Evolutionary conservation across 2,113 vertebrate genomes (phyloP), one percentile per base, ranked within the genome.

Genomic region (Isichthys henryi): DNA sequence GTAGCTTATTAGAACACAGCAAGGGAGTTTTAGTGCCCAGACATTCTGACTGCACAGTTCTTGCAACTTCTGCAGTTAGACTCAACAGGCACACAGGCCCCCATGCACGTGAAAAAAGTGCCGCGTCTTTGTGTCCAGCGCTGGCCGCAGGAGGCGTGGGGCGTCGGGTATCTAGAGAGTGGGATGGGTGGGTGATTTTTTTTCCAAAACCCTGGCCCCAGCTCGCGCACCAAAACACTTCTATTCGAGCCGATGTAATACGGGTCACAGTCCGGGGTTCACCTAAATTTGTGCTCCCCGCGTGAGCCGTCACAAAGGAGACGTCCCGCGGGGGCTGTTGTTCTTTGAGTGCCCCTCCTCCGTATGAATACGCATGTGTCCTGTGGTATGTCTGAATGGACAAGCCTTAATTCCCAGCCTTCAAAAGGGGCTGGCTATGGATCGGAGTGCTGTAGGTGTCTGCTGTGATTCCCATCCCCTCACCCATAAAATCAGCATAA

Each of bases 401-500:
- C 90, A 62, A 91, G 88, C 86, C 82, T 84, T 27, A 90, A 48
- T 90, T 46, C 23, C 19, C 89, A 83, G 52, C 86, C 62, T 50
- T 88, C 53, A 31, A 23, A 49, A 46, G 39, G 50, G 80, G 23
- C 19, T 77, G 35, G 10, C 50, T 43, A 62, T 23, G 50, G 49
- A 82, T 48, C 39, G 23, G 74, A 52, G 80, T 88, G 89, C 80
- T 86, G n/a, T 77, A 86, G 87, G 88, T 88, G 53, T 84, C 88
- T 86, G 90, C 91, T 92, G 91, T 10, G n/a, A 88, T 96, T 96
- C 94, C 92, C 94, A 95, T 95, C 93, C 93, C 94, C 93, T 97
- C 95, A 96, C 92, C 95, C 95, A 94, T 95, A 96, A 97, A 97
- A 97, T 97, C 91, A 94, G 95, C 95, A 96, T 95, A 94, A 97